Base-by-base conservation (phyloP, 2,888 invertebrate species). In the Thera britannica region DNA sequence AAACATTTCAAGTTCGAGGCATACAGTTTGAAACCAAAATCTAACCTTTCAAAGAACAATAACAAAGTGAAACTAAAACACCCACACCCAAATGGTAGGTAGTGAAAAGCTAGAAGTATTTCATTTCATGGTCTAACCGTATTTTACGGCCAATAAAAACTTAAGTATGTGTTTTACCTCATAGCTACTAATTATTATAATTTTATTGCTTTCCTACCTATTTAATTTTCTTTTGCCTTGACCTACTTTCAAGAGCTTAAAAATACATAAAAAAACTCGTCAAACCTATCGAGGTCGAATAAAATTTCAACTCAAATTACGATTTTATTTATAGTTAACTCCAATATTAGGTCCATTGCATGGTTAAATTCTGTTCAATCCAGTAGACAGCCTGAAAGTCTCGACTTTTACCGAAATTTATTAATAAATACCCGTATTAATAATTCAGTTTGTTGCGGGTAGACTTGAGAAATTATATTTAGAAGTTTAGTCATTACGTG, bases 221-320 rank as follows among this genome's bases (percentile, higher is more conserved):
- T 77, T 76, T 61, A 76, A 73, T 76, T 73, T 75, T 70, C 23
- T 71, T 59, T 68, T 49, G 71, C 79, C 78, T 80, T 77, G 78
- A 49, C 76, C 77, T 60, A 72, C 56, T 68, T 73, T 72, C 48
- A 55, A 58, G 48, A 67, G 3, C 41, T 46, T 34, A 11, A 48
- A 52, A 52, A 46, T 41, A 1, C 46, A 35, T 23, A 55, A 34
- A 63, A 5, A 5, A 38, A 7, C 51, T 48, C 35, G 46, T 58
- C 46, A 49, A 46, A 46, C 44, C 6, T 5, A 41, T 7, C 41
- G 6, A 48, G 46, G 46, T 3, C 36, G 11, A 36, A 9, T 5
- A 51, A 7, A 59, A 51, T 9, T 58, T 48, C 8, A 12, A 57
- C 34, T 57, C 2, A 46, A 46, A 46, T 9, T 46, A 46, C 44